phyloP scores from a whole-genome alignment of 2,888 invertebrate species.

The Trachelus stipa region DNA sequence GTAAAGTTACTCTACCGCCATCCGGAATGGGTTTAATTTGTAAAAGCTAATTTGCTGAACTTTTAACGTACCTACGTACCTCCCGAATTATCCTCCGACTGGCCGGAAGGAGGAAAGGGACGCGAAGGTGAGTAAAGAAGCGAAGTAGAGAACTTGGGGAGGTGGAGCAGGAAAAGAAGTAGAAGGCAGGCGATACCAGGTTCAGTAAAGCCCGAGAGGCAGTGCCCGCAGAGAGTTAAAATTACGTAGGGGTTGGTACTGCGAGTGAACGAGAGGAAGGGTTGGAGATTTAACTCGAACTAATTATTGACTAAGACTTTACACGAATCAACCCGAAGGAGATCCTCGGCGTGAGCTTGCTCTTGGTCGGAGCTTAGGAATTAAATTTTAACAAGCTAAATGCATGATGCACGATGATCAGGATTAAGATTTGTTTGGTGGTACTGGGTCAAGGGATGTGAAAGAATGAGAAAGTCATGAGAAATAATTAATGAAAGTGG shows the following conservation, averaged over 20 bases:
- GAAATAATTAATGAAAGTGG: background rate
- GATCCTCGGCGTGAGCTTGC: background rate
- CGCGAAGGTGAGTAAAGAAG: slow-evolving; percentile 4
- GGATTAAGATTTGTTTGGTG: background rate
- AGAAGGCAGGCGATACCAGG: background rate
- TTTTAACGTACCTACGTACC: slow-evolving; percentile 41
- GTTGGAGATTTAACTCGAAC: slow-evolving; percentile 24
- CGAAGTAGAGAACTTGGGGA: background rate
- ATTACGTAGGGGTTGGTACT: background rate
- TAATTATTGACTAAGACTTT: slow-evolving; percentile 26
- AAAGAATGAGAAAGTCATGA: background rate
- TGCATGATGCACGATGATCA: background rate
- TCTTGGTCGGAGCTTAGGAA: background rate
- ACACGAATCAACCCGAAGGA: background rate
- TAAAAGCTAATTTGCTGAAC: slow-evolving; percentile 62
- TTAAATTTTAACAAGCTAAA: background rate
- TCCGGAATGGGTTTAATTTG: slow-evolving; percentile 58
- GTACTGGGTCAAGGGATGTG: background rate
- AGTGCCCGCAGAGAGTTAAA: background rate
- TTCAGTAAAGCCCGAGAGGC: background rate
- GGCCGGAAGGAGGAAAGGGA: slow-evolving; percentile 29
- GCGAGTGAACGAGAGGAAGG: background rate
- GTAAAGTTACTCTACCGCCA: slow-evolving; percentile 22
- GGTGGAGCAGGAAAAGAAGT: background rate
- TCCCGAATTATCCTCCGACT: slow-evolving; percentile 25